A percentile compares a stretch with the other conserved stretches of the same genome.
phyloP scores from a whole-genome alignment of 2,113 vertebrate genomes.

The Cheirogaleus medius region DNA sequence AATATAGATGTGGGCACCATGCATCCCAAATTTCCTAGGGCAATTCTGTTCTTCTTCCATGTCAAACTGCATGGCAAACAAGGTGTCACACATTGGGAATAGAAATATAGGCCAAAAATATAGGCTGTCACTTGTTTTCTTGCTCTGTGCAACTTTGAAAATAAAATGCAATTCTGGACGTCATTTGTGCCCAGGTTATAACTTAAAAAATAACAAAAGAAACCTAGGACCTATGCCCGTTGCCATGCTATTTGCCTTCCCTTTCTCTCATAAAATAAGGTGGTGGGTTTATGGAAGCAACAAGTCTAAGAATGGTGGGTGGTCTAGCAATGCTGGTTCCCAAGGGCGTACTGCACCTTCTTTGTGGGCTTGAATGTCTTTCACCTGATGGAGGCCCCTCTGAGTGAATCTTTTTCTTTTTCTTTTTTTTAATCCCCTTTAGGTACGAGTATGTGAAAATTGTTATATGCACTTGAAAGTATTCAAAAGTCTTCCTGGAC shows the following conservation, averaged over 20 bases:
- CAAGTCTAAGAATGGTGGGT: background rate
- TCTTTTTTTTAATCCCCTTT: slow-evolving; percentile 59
- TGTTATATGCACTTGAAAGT: slow-evolving; percentile 85
- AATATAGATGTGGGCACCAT: background rate
- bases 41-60: background rate
- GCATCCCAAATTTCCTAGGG: background rate
- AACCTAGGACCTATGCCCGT: background rate
- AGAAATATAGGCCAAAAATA: background rate
- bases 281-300: background rate
- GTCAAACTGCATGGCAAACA: background rate
- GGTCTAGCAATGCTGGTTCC: background rate
- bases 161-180: background rate
- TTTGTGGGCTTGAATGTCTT: background rate
- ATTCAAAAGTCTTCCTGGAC: slow-evolving; percentile 74
- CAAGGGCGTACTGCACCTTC: background rate
- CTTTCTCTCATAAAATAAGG: background rate
- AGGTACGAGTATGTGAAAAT: slow-evolving; percentile 86
- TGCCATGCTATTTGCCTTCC: background rate
- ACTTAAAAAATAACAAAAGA: background rate
- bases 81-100: background rate
- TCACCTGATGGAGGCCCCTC: background rate
- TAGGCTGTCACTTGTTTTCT: background rate
- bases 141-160: background rate
- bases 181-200: background rate
- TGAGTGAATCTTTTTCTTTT: background rate